phyloP scores from a whole-genome alignment of 2,797 vertebrate genomes.

The Lophotriccus pileatus region DNA sequence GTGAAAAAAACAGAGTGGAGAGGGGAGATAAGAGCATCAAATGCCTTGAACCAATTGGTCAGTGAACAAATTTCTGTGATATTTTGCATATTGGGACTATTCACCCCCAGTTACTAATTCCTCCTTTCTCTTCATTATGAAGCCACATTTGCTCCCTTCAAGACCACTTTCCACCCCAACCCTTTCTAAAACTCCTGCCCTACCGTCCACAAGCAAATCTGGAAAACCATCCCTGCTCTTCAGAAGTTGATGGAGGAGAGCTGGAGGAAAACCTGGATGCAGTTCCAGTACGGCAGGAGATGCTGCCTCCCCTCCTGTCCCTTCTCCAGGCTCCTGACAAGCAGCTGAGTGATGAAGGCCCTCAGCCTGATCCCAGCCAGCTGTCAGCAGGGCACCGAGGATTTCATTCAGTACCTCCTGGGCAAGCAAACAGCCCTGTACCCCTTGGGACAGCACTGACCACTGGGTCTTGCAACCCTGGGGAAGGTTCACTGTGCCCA shows the following conservation, averaged over 20 bases:
- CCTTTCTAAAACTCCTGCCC: not conserved
- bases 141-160: not conserved
- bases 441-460: not conserved
- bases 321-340: not conserved
- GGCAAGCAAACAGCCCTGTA: not conserved
- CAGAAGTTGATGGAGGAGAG: not conserved
- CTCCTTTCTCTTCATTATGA: not conserved
- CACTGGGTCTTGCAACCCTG: not conserved
- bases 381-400: not conserved
- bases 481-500: not conserved
- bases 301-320: not conserved
- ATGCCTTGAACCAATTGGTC: not conserved
- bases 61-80: not conserved
- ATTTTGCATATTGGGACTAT: not conserved
- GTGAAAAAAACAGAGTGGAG: not conserved
- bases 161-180: not conserved
- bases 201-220: not conserved
- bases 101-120: not conserved
- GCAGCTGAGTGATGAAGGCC: not conserved
- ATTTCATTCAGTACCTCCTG: not conserved
- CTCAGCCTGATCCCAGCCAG: not conserved
- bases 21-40: not conserved
- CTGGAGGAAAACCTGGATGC: not conserved
- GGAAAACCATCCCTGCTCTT: not conserved
- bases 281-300: not conserved